Conservation (phyloP, 2,888 invertebrate species). For the Eristalinus aeneus region DNA sequence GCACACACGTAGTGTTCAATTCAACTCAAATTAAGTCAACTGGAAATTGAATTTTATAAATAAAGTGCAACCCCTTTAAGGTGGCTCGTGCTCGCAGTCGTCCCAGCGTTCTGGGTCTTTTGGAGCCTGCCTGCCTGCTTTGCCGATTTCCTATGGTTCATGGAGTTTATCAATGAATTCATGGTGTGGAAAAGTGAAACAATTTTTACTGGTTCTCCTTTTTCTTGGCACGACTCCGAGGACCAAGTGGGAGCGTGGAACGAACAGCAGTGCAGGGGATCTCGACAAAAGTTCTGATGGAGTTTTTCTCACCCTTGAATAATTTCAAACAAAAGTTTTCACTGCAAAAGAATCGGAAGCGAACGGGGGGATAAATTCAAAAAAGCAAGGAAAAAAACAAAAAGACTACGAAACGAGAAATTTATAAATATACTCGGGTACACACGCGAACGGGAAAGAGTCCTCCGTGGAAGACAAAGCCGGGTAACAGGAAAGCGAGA, state of each 20-base stretch:
- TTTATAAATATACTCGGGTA: neutral
- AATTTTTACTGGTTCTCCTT: constrained; percentile 26
- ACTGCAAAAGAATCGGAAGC: constrained; percentile 42
- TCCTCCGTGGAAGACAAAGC: constrained; percentile 6
- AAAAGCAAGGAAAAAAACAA: constrained; percentile 12
- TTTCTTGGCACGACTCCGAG: neutral
- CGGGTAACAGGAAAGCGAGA: constrained; percentile 5
- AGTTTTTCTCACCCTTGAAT: constrained; percentile 50
- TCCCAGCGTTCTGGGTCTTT: neutral
- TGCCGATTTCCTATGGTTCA: constrained; percentile 13
- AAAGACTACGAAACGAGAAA: neutral
- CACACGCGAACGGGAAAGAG: neutral
- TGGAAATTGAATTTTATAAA: constrained; percentile 42
- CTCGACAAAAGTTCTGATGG: constrained; percentile 38
- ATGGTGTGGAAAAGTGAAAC: constrained; percentile 54
- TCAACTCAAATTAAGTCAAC: constrained; percentile 1
- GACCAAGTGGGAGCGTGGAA: neutral
- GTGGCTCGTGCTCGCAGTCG: neutral
- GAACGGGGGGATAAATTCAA: neutral
- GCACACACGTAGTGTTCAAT: neutral
- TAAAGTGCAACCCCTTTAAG: constrained; percentile 20
- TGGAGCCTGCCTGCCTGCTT: constrained; percentile 10
- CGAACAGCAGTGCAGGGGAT: neutral
- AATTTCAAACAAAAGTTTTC: constrained; percentile 49
- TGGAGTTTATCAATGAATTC: constrained; percentile 45